Percentiles rank a stretch among this genome's conserved stretches.
Evolutionary conservation across 2,113 vertebrate species (phyloP).

Genomic region (Lutjanus erythropterus): DNA sequence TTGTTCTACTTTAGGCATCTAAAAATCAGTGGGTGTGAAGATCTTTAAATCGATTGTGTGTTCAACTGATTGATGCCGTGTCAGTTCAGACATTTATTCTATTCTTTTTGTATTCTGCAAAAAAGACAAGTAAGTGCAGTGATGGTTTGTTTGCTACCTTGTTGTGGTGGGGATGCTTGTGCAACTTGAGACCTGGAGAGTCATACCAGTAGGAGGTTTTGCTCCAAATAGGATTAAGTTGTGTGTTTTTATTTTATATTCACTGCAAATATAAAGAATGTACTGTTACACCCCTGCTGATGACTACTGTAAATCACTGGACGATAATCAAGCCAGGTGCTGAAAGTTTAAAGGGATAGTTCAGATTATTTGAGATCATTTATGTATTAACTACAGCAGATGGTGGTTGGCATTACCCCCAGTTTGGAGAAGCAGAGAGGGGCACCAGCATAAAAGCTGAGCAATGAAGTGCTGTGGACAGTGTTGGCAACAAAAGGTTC

Average conservation of each 20-base stretch:
- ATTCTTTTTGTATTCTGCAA: background rate
- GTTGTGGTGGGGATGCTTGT: background rate
- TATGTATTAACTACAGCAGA: too few species aligned
- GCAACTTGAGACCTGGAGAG: background rate
- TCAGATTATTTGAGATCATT: too few species aligned
- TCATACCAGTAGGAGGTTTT: background rate
- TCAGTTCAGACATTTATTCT: background rate
- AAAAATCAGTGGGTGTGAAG: background rate
- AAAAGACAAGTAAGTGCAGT: background rate
- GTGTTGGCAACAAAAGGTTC: too few species aligned
- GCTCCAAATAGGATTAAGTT: background rate
- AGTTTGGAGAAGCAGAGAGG: too few species aligned
- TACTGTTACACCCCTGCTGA: background rate
- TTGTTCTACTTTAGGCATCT: conserved; percentile 1
- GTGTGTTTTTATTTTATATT: background rate
- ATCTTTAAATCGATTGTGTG: background rate
- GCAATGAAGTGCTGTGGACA: too few species aligned
- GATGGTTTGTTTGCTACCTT: background rate
- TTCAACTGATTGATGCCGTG: background rate
- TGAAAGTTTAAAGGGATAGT: too few species aligned
- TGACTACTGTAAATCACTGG: background rate
- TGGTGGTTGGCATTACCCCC: too few species aligned
- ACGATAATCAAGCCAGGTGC: background rate
- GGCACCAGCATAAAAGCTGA: too few species aligned
- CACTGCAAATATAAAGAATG: background rate